Evolutionary conservation across 2,888 invertebrate species (phyloP).

Genomic region (Hydraecia micacea): DNA sequence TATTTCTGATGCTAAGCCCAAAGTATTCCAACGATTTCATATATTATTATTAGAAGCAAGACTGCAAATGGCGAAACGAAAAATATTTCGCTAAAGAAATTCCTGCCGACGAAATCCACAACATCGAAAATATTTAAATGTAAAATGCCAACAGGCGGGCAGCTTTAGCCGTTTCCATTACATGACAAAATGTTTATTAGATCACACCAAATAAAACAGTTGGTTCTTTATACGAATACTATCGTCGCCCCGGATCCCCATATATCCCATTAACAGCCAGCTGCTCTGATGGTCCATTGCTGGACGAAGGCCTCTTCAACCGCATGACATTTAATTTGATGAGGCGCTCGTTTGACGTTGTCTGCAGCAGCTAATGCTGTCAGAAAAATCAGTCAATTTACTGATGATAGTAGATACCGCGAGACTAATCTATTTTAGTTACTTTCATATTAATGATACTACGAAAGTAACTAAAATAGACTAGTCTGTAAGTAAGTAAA

Average conservation of each 20-base stretch:
- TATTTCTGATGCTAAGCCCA: not conserved
- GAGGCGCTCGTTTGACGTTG: too few species aligned
- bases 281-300: not conserved
- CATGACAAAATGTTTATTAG: not conserved
- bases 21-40: not conserved
- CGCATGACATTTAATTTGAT: not conserved
- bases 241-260: not conserved
- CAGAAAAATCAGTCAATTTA: too few species aligned
- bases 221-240: not conserved
- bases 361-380: too few species aligned
- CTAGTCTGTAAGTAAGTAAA: too few species aligned
- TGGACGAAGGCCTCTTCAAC: not conserved
- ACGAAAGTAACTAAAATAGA: too few species aligned
- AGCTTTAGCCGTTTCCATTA: not conserved
- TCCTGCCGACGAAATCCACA: conserved; percentile 11
- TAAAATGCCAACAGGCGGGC: not conserved
- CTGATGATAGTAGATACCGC: too few species aligned
- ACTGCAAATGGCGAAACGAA: not conserved
- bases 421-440: too few species aligned
- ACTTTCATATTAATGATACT: too few species aligned
- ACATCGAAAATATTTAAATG: conserved; percentile 24
- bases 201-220: not conserved
- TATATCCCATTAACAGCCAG: not conserved
- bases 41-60: not conserved
- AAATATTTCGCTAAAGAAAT: conserved; percentile 2